Evolutionary conservation across 1,140 invertebrate genomes (phyloP), one percentile per base, ranked within the genome.

Genomic region (Augochlora pura): DNA sequence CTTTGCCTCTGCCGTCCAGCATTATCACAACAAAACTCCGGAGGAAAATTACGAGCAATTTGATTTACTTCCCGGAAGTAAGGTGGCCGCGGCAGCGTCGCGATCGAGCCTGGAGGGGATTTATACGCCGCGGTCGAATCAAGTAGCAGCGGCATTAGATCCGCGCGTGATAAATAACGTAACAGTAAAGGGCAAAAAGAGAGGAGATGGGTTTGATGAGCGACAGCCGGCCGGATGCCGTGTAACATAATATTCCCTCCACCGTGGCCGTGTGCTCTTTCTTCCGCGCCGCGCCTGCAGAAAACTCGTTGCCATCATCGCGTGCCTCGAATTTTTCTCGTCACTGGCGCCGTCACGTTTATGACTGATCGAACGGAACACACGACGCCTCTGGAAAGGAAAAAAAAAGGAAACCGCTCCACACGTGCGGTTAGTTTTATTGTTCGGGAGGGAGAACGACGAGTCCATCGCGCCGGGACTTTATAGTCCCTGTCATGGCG

Each of bases 51-150:
- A 84, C 78, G 82, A 77, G 83, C 78, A 75, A 81, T 83, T 86
- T 85, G 83, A 85, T 85, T 85, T 85, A 86, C 84, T 85, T 86
- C 83, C 84, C 75, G 84, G 75, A 82, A 86, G 83, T 85, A 77
- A 72, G 59, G 46, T 39, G 16, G 76, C 71, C 32, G 32, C 32
- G 32, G 12, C 14, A 14, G 64, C 73, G 73, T 64, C 72, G 80
- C 81, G 83, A 85, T 85, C 81, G 83, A 81, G 71, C 72, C 77
- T 73, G 71, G 70, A 69, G 69, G 60, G 66, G 62, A 38, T 49
- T 66, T 73, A 39, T 72, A 65, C 73, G 63, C 38, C 76, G 57
- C 76, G 60, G 57, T 49, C 64, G 49, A 73, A 65, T 67, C 32
- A 65, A 63, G 70, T 79, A 67, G 77, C 49, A 46, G 62, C 78